These are phyloP conservation scores for Thunnus maccoyii DNA, from an alignment of 2,113 vertebrate species.

Conservation along the genomic window DNA sequence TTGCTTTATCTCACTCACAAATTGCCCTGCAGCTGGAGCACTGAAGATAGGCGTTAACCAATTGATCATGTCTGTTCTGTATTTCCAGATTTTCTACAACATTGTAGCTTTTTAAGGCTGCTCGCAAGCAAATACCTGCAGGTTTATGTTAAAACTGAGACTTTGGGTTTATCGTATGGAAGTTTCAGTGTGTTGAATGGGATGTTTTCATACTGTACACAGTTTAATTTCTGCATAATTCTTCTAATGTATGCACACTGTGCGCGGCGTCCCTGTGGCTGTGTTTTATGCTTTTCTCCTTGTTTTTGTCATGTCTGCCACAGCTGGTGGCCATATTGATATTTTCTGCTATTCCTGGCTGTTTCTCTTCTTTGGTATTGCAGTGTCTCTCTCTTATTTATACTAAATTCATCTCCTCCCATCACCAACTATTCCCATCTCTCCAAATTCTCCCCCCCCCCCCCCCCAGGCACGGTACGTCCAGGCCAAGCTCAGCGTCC, in stretches of 20 bases:
- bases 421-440: neutral
- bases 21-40: conserved; percentile 46
- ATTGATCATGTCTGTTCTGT: conserved; percentile 42
- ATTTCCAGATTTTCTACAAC: neutral
- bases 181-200: neutral
- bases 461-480: conserved; percentile 90
- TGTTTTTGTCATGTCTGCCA: conserved; percentile 11
- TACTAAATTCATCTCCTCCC: conserved; percentile 5
- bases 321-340: conserved; percentile 15
- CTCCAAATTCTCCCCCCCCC: conserved; percentile 36
- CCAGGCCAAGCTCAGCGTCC: conserved; percentile 97
- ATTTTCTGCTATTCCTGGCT: conserved; percentile 5
- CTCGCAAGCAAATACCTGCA: conserved; percentile 12
- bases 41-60: conserved; percentile 51
- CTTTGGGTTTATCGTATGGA: neutral
- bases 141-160: neutral
- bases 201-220: neutral
- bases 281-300: neutral
- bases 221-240: neutral
- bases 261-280: neutral
- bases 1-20: conserved; percentile 81
- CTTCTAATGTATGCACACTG: neutral
- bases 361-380: neutral
- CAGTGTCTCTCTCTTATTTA: conserved; percentile 11
- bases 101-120: neutral